Conservation (phyloP, 2,888 invertebrate species). For the Actias luna region DNA sequence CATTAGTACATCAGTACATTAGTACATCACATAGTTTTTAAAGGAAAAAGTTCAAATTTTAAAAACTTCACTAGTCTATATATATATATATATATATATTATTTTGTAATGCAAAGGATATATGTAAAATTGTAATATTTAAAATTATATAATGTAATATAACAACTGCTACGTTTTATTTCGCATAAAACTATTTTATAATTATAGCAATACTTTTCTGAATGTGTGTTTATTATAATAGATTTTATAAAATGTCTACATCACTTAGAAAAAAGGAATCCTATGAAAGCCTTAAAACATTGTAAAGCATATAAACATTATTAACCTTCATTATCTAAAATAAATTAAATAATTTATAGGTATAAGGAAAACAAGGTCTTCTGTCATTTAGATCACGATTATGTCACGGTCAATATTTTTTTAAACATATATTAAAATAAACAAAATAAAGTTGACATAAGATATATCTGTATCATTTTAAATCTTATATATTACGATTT, state of each 20-base stretch:
- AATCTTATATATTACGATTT: background rate
- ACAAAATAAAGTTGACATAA: constrained; percentile 6
- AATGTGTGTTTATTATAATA: background rate
- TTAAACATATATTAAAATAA: constrained; percentile 9
- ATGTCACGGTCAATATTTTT: constrained; percentile 9
- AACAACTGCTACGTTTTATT: background rate
- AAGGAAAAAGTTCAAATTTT: background rate
- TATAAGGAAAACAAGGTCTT: background rate
- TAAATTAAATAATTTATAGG: background rate
- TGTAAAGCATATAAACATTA: background rate
- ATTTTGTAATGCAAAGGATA: background rate
- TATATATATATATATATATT: too few species aligned
- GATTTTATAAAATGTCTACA: background rate
- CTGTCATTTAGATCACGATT: constrained; percentile 3
- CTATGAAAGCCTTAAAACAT: background rate
- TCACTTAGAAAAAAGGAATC: background rate
- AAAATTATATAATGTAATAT: background rate
- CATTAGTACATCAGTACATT: too few species aligned
- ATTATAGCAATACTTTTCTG: background rate
- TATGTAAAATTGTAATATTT: background rate
- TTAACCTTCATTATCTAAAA: background rate
- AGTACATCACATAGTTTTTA: background rate
- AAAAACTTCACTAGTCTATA: background rate
- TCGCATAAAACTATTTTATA: background rate
- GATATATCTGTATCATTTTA: background rate